Conservation (phyloP, 1,140 invertebrate genomes). For the Reticulitermes speratus region DNA sequence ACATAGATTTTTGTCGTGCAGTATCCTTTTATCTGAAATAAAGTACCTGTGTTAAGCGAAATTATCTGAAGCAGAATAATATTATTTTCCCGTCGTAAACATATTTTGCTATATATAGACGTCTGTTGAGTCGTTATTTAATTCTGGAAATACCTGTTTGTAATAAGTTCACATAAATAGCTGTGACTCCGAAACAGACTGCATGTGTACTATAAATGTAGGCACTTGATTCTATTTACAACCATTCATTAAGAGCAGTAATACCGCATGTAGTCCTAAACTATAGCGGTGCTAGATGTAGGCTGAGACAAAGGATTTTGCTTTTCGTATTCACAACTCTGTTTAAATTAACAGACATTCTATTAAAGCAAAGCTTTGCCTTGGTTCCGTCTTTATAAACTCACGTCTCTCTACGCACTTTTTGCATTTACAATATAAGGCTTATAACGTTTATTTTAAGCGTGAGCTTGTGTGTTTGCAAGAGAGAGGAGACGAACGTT, state of each 20-base stretch:
- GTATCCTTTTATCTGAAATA: too few species aligned
- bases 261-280: background rate
- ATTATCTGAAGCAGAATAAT: too few species aligned
- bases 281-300: background rate
- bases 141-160: background rate
- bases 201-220: background rate
- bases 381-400: background rate
- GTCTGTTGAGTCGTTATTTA: background rate
- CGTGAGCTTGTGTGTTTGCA: background rate
- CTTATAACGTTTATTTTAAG: background rate
- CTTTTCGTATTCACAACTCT: background rate
- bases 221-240: background rate
- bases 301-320: background rate
- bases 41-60: too few species aligned
- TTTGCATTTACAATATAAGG: background rate
- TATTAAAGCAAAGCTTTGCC: background rate
- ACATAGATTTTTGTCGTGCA: too few species aligned
- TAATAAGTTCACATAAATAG: background rate
- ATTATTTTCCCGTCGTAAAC: too few species aligned
- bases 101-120: background rate
- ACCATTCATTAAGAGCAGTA: background rate
- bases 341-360: background rate
- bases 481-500: background rate
- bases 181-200: background rate
- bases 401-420: background rate